Evolutionary conservation across 2,888 invertebrate species (phyloP), one percentile per base, ranked within the genome.

Genomic region (Drosophila colorata): DNA sequence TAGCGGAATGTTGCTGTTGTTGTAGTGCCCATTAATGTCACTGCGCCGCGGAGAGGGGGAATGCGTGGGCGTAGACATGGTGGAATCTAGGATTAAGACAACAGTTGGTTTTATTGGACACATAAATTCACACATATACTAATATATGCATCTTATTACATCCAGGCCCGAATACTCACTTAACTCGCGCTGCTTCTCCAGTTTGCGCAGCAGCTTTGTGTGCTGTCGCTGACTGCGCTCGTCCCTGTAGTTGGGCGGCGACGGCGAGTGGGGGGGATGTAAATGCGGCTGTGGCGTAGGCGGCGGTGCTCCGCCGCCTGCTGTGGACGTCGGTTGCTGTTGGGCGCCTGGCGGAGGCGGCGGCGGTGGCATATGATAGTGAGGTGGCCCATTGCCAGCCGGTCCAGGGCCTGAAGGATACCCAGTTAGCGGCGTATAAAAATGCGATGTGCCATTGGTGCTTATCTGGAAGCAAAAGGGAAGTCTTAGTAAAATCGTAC

Each of bases 211-310:
- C 84, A 96, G 93, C 92, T 96, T 97, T 74, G 94, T 94, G 90
- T 95, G 95, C 91, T 96, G 96, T 72, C 96, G 93, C 90, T 96
- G 96, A 41, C 96, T 94, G 85, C 97, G 93, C 91, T 97, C 97
- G 91, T 96, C 96, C 91, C 96, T 96, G 90, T 96, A 96, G 90
- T 90, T 91, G 48, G 95, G 95, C 57, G 95, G 95, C 43, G 94
- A 94, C 65, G 94, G 94, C 75, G 95, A 95, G 92, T 95, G 95
- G 81, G 95, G 95, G 92, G 95, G 94, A 90, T 95, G 95, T 87
- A 95, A 93, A 53, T 85, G 81, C 56, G 74, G 46, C 38, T 58
- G 63, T 8, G 69, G 16, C 20, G 74, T 51, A 28, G 75, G 56
- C 71, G 90, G 35, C 23, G 48, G 20, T 16, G 33, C 70, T 16